Evolutionary conservation across 2,797 vertebrate genomes (phyloP).

Genomic region (Stomatorhinus walkeri): DNA sequence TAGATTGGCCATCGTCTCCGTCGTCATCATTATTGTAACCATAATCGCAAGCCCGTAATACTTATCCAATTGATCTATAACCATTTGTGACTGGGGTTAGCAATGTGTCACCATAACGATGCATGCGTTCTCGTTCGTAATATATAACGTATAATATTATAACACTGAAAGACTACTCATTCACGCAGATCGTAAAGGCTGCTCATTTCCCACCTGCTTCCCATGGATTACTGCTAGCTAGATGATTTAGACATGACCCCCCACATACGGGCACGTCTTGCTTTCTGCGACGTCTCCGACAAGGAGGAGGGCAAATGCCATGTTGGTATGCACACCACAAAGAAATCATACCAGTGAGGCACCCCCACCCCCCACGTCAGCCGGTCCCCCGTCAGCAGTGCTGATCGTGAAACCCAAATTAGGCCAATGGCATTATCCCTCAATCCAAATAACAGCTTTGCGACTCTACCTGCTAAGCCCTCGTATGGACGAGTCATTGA

Average conservation of each 20-base stretch:
- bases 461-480: slow-evolving; percentile 17
- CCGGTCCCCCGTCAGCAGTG: not conserved
- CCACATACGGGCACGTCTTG: not conserved
- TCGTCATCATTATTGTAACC: not conserved
- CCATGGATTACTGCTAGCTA: not conserved
- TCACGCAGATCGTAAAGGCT: not conserved
- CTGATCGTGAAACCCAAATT: slow-evolving; percentile 4
- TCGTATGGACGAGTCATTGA: slow-evolving; percentile 23
- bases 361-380: not conserved
- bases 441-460: not conserved
- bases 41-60: not conserved
- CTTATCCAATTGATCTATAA: not conserved
- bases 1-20: not conserved
- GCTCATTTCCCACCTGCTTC: not conserved
- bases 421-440: slow-evolving; percentile 28
- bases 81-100: not conserved
- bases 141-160: not conserved
- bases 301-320: not conserved
- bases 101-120: not conserved
- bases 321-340: slow-evolving; percentile 6
- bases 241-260: not conserved
- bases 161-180: not conserved
- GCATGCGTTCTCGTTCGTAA: not conserved
- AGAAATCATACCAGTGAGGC: not conserved
- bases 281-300: not conserved